A percentile compares a stretch with the other conserved stretches of the same genome.
Evolutionary conservation across 2,797 vertebrate genomes (phyloP).

Genomic region (Petrocephalus sullivani): DNA sequence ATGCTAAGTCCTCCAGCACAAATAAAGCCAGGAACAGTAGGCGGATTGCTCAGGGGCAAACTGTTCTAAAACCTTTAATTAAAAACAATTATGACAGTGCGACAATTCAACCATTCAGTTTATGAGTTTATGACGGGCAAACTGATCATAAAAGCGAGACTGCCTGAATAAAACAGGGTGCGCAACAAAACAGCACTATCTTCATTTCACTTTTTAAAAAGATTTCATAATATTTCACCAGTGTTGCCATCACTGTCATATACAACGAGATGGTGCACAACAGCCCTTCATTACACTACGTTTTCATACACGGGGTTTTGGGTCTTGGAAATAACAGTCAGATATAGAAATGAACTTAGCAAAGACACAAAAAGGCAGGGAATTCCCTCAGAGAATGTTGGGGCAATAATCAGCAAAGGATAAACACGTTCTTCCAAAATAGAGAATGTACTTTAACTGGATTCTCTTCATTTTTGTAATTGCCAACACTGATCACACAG

Average conservation of each 20-base stretch:
- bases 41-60: background rate
- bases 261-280: background rate
- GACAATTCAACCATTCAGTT: background rate
- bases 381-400: background rate
- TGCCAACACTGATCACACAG: background rate
- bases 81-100: background rate
- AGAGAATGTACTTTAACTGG: background rate
- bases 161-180: background rate
- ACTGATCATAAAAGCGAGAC: background rate
- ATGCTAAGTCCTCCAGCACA: background rate
- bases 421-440: background rate
- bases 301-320: background rate
- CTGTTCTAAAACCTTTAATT: background rate
- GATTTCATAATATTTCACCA: background rate
- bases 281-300: background rate
- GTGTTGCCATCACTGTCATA: background rate
- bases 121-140: background rate
- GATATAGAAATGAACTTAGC: background rate
- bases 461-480: background rate
- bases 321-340: background rate
- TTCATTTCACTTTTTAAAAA: slow-evolving; percentile 3
- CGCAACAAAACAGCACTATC: background rate
- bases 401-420: background rate
- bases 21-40: background rate
- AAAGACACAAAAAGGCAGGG: background rate